Conservation (phyloP, 1,140 invertebrate species). For the Yoshiicerus persimilis region DNA sequence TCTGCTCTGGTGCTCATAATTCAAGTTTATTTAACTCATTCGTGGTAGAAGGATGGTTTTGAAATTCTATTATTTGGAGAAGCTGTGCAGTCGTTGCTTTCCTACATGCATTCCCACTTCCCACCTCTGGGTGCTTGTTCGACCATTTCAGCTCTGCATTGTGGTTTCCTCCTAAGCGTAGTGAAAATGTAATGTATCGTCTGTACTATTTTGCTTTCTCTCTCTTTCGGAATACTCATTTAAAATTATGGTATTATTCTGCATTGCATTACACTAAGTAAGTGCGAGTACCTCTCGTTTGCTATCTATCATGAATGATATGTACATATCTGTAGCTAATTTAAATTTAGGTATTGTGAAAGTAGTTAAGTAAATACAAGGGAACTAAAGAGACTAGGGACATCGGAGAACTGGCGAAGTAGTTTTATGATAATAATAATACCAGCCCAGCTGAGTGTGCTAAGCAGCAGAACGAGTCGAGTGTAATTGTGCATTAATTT, state of each 20-base stretch:
- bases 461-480: too few relatives aligned
- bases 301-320: not conserved
- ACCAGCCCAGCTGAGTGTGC: too few relatives aligned
- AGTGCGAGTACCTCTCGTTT: not conserved
- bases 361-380: too few relatives aligned
- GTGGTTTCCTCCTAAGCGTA: not conserved
- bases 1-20: not conserved
- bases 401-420: too few relatives aligned
- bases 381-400: too few relatives aligned
- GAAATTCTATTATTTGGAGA: slow-evolving; percentile 1
- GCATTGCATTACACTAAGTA: not conserved
- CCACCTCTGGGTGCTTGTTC: not conserved
- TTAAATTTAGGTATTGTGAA: not conserved
- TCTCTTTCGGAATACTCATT: not conserved
- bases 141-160: not conserved
- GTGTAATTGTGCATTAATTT: too few relatives aligned
- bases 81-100: not conserved
- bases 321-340: not conserved
- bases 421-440: too few relatives aligned
- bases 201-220: not conserved
- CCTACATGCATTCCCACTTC: not conserved
- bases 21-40: not conserved
- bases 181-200: not conserved
- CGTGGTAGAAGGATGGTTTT: slow-evolving; percentile 3
- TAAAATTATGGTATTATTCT: not conserved